Evolutionary conservation across 37 sponge, comb jelly and placozoan genomes (phyloP).

Genomic region (Cladorhizidae sp.): DNA sequence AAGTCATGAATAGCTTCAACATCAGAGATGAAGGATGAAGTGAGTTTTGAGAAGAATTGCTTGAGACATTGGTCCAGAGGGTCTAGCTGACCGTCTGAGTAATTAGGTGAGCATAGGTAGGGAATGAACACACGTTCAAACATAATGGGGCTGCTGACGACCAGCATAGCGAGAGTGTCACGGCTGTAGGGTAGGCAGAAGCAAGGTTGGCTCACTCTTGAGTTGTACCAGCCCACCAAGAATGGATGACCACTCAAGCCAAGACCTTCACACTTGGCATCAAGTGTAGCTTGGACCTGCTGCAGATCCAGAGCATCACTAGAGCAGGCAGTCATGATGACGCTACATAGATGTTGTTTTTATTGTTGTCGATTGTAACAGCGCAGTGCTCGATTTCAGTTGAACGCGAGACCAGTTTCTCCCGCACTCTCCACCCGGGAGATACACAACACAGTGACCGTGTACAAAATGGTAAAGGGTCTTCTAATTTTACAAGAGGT

Average conservation of each 20-base stretch:
- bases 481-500: too few relatives aligned
- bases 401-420: too few relatives aligned
- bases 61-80: slow-evolving; percentile 82
- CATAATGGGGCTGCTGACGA: slow-evolving; percentile 87
- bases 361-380: too few relatives aligned
- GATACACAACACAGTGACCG: too few relatives aligned
- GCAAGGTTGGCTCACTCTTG: slow-evolving; percentile 22
- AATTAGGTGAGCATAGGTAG: slow-evolving; percentile 15
- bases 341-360: too few relatives aligned
- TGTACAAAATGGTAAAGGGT: too few relatives aligned
- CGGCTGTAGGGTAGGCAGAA: slow-evolving; percentile 61
- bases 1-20: slow-evolving; percentile 74
- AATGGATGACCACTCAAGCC: slow-evolving; percentile 47
- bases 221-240: slow-evolving; percentile 86
- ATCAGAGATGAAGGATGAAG: not conserved
- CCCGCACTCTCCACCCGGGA: too few relatives aligned
- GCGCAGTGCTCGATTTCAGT: too few relatives aligned
- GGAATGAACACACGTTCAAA: slow-evolving; percentile 83
- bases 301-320: not conserved
- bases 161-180: slow-evolving; percentile 74
- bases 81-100: slow-evolving; percentile 18
- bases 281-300: not conserved
- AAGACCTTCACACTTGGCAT: not conserved
- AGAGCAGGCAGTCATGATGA: too few relatives aligned
- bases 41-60: slow-evolving; percentile 25